Percentiles rank a stretch among this genome's conserved stretches.
Evolutionary conservation across 2,888 invertebrate genomes (phyloP).

Genomic region (Drosophila buzzatii): DNA sequence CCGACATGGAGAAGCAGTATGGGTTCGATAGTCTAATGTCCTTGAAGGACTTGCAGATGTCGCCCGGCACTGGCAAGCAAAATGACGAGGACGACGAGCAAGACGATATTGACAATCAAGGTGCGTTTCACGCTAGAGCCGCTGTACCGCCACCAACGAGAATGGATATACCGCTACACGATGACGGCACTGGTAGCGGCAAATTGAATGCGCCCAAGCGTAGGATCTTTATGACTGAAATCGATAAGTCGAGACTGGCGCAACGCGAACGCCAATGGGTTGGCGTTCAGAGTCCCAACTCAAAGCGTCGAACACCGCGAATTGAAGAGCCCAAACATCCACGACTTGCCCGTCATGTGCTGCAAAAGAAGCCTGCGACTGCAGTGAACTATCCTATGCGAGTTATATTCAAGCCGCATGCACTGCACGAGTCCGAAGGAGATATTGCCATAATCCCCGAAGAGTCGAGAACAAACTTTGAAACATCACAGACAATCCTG

Average conservation of each 20-base stretch:
- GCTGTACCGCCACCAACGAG: too few relatives aligned
- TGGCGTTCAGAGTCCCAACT: background rate
- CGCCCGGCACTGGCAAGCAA: too few relatives aligned
- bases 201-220: background rate
- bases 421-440: constrained; percentile 12
- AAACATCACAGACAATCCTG: background rate
- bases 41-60: too few relatives aligned
- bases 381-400: background rate
- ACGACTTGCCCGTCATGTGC: background rate
- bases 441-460: background rate
- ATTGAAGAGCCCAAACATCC: background rate
- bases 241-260: background rate
- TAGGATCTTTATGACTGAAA: background rate
- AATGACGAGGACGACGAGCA: too few relatives aligned
- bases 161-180: background rate
- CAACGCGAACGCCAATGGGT: background rate
- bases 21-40: too few relatives aligned
- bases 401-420: background rate
- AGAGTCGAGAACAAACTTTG: background rate
- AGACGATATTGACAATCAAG: too few relatives aligned
- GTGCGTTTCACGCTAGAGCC: too few relatives aligned
- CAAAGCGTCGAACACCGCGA: background rate
- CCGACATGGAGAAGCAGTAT: too few relatives aligned
- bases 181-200: too few relatives aligned
- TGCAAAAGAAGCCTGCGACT: background rate